Conservation (phyloP, 1,140 invertebrate genomes). For the Apis cerana region DNA sequence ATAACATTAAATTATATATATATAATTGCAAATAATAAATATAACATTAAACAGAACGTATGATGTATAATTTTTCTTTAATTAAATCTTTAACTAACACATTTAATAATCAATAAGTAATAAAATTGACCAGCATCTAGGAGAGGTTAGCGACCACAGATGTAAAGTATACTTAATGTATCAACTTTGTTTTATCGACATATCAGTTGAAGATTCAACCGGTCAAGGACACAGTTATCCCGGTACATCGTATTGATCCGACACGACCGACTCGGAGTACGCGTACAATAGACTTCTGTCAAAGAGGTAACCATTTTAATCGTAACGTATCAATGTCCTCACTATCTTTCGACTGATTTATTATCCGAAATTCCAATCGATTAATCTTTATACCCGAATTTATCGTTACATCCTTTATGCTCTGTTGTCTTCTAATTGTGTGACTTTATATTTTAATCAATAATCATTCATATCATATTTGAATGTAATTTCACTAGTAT, state of each 20-base stretch:
- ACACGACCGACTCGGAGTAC: constrained; percentile 5
- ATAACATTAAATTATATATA: not conserved
- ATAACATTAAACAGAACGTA: not conserved
- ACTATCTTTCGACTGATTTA: not conserved
- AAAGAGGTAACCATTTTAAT: not conserved
- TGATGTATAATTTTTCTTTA: not conserved
- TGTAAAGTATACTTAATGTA: not conserved
- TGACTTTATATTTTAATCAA: no score
- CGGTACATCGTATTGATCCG: constrained; percentile 40
- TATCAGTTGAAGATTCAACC: constrained; percentile 1
- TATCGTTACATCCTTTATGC: no score
- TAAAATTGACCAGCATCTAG: not conserved
- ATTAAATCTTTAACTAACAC: not conserved
- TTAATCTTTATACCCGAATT: not conserved
- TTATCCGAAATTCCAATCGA: not conserved
- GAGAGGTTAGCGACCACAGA: constrained; percentile 11
- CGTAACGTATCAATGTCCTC: not conserved
- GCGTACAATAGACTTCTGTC: not conserved
- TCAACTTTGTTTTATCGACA: not conserved
- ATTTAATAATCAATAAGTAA: not conserved
- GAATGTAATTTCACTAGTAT: no score
- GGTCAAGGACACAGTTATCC: constrained; percentile 36
- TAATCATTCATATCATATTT: no score
- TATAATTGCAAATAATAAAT: no score
- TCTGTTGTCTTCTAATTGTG: no score